Evolutionary conservation across 2,888 invertebrate species (phyloP).

Genomic region (Periphyllus acericola): DNA sequence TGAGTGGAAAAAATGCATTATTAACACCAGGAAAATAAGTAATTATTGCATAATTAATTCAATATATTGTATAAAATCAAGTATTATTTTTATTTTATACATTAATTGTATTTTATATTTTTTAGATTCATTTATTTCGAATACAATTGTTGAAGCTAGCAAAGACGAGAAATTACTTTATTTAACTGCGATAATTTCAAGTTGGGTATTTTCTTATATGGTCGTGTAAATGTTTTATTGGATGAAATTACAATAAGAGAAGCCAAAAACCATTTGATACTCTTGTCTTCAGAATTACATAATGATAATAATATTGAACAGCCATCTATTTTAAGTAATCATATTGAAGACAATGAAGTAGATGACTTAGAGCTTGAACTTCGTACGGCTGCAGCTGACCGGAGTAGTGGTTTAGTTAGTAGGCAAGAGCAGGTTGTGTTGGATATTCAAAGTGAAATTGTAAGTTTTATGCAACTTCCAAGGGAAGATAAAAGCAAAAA

Average conservation of each 20-base stretch:
- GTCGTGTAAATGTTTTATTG: slow-evolving; percentile 8
- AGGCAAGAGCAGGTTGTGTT: background rate
- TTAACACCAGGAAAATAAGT: slow-evolving; percentile 14
- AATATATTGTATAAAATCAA: background rate
- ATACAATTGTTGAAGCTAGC: background rate
- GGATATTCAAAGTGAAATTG: background rate
- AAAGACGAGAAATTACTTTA: background rate
- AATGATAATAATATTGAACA: background rate
- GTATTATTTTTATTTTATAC: background rate
- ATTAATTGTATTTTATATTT: slow-evolving; percentile 10
- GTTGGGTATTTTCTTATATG: background rate
- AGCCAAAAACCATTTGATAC: slow-evolving; percentile 1
- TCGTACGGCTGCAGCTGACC: slow-evolving; percentile 15
- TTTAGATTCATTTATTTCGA: slow-evolving; percentile 16
- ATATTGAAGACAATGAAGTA: slow-evolving; percentile 2
- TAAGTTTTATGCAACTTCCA: slow-evolving; percentile 2
- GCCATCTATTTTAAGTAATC: background rate
- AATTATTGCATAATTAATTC: slow-evolving; percentile 6
- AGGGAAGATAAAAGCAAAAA: background rate
- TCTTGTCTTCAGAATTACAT: background rate
- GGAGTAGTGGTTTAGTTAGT: background rate
- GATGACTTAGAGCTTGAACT: slow-evolving; percentile 17
- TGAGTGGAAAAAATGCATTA: slow-evolving; percentile 28
- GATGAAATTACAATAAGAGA: background rate
- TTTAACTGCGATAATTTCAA: slow-evolving; percentile 2